Evolutionary conservation across 2,797 vertebrate species (phyloP).

Genomic region (Meriones psammophilus): DNA sequence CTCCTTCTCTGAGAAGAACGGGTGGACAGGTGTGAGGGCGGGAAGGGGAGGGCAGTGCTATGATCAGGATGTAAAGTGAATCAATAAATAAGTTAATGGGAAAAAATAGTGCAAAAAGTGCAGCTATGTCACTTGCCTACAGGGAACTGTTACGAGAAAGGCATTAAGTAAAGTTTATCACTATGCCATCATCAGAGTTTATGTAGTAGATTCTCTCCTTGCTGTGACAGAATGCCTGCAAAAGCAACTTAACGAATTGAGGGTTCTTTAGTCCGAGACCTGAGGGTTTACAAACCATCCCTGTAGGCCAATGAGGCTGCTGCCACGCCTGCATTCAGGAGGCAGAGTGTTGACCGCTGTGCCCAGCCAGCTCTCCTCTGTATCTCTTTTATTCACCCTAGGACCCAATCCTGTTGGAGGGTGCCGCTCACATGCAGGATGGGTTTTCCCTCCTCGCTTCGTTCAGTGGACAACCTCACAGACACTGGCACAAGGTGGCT

Average conservation of each 20-base stretch:
- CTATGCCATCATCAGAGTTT: neutral
- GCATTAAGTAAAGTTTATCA: neutral
- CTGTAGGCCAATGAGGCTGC: neutral
- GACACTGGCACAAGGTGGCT: neutral
- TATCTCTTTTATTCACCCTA: neutral
- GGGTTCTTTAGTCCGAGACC: neutral
- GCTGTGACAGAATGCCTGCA: neutral
- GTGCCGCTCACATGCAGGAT: neutral
- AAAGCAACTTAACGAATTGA: neutral
- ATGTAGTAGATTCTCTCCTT: neutral
- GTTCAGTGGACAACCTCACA: too few species aligned
- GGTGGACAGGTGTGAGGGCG: too few species aligned
- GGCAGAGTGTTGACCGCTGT: too few species aligned
- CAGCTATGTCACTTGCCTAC: neutral
- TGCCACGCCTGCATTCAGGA: neutral
- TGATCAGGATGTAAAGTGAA: too few species aligned
- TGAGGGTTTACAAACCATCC: neutral
- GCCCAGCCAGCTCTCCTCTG: neutral
- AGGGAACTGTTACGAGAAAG: neutral
- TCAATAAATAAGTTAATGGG: too few species aligned
- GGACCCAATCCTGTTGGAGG: too few species aligned
- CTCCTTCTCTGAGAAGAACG: too few species aligned
- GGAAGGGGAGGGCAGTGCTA: too few species aligned
- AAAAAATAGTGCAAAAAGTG: neutral
- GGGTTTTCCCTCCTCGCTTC: neutral